Percentiles rank a stretch among this genome's conserved stretches.
Evolutionary conservation across 23 tunicate genomes (phyloP).

Genomic region (Trididemnum nubilum): DNA sequence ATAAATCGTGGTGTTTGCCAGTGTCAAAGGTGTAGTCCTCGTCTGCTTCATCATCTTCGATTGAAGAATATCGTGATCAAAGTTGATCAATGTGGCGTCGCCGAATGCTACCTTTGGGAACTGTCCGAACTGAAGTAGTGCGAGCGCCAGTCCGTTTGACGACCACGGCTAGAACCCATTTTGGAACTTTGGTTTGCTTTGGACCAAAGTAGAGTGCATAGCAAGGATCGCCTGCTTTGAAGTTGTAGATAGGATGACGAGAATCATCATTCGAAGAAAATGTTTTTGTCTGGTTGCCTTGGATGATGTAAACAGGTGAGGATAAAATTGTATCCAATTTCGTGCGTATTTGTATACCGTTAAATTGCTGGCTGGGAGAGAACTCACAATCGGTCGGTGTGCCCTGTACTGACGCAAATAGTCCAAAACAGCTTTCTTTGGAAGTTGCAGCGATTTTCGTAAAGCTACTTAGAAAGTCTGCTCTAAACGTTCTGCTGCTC

Average conservation of each 20-base stretch:
- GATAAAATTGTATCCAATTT: slow-evolving; percentile 23
- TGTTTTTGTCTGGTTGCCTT: not conserved
- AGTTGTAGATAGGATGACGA: not conserved
- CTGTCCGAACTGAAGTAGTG: not conserved
- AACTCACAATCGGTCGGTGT: no score
- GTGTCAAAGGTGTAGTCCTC: no score
- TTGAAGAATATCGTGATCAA: no score
- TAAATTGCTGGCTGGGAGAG: no score
- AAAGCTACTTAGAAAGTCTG: slow-evolving; percentile 21
- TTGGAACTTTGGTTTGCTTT: not conserved
- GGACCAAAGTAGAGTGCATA: slow-evolving; percentile 16
- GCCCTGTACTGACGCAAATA: no score
- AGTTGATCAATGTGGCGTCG: no score
- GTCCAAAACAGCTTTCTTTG: slow-evolving; percentile 2
- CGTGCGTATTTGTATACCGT: slow-evolving; percentile 29
- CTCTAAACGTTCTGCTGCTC: slow-evolving; percentile 22
- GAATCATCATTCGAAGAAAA: not conserved
- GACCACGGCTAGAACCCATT: slow-evolving; percentile 4
- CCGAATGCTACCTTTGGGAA: no score
- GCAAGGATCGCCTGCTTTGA: not conserved
- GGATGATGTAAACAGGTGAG: slow-evolving; percentile 11
- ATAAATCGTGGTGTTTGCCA: no score
- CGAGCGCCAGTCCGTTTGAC: not conserved
- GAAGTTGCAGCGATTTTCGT: slow-evolving; percentile 7
- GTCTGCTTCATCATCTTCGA: no score